Evolutionary conservation across 2,888 invertebrate genomes (phyloP).

Genomic region (Ornithoptera alexandrae): DNA sequence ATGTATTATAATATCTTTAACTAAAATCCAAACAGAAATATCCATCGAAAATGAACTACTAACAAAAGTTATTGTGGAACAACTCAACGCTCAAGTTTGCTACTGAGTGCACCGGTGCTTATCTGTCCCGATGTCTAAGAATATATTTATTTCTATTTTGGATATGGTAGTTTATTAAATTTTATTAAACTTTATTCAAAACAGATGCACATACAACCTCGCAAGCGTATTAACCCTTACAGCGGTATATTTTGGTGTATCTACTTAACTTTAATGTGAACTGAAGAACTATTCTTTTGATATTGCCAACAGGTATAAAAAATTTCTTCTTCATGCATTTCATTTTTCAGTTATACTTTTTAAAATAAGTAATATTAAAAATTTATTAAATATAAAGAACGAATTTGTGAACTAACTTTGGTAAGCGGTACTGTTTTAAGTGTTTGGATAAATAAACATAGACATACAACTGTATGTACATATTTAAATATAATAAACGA

Average conservation of each 20-base stretch:
- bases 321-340: too few species aligned
- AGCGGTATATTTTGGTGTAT: too few species aligned
- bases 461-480: background rate
- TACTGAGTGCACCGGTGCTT: conserved; percentile 45
- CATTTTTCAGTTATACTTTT: too few species aligned
- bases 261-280: too few species aligned
- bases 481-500: too few species aligned
- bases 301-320: too few species aligned
- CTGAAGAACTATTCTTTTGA: too few species aligned
- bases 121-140: conserved; percentile 42
- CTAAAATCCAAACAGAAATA: conserved; percentile 37
- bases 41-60: conserved; percentile 41
- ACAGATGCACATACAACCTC: too few species aligned
- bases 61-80: conserved; percentile 55
- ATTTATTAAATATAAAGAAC: too few species aligned
- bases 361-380: too few species aligned
- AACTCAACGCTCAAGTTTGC: conserved; percentile 53
- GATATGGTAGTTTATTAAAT: conserved; percentile 35
- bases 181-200: background rate
- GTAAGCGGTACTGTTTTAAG: background rate
- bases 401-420: too few species aligned
- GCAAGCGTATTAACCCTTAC: too few species aligned
- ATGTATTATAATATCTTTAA: conserved; percentile 4
- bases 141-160: conserved; percentile 38
- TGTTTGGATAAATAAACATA: background rate